These are phyloP conservation scores for Brachionus sp. DNA, from an alignment of 1,140 invertebrate species.

Conservation along the genomic window DNA sequence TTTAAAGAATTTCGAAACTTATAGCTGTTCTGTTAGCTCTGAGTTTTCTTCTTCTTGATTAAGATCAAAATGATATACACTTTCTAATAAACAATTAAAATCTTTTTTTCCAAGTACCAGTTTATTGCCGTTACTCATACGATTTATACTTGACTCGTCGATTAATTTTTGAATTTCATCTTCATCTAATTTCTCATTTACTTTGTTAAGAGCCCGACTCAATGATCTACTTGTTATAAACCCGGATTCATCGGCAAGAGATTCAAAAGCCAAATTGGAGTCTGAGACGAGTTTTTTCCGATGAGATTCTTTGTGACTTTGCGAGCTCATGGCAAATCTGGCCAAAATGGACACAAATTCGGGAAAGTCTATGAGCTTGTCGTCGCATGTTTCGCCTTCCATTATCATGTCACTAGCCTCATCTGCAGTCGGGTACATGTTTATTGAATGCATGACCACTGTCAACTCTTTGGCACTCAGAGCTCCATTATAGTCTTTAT, in stretches of 20 bases:
- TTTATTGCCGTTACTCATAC: neutral
- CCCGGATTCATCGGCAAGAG: neutral
- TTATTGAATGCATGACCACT: constrained; percentile 8
- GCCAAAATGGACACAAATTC: constrained; percentile 36
- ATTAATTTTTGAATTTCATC: neutral
- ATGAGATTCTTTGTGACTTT: neutral
- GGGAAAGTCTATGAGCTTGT: constrained; percentile 34
- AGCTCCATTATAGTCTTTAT: constrained; percentile 21
- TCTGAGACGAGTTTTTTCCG: neutral
- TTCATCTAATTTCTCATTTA: neutral
- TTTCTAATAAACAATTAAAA: constrained; percentile 26
- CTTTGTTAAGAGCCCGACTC: neutral
- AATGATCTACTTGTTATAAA: neutral
- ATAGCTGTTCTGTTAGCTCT: neutral
- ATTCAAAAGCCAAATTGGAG: neutral
- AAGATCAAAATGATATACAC: constrained; percentile 5
- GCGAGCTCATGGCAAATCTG: neutral
- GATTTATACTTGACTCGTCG: neutral
- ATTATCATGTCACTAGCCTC: constrained; percentile 1
- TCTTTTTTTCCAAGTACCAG: neutral
- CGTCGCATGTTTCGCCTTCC: neutral
- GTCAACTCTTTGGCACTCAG: neutral
- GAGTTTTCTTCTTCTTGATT: neutral
- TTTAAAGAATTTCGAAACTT: neutral
- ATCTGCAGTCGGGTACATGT: neutral